Evolutionary conservation across 2,113 vertebrate genomes (phyloP).

Genomic region (Neotragus moschatus): DNA sequence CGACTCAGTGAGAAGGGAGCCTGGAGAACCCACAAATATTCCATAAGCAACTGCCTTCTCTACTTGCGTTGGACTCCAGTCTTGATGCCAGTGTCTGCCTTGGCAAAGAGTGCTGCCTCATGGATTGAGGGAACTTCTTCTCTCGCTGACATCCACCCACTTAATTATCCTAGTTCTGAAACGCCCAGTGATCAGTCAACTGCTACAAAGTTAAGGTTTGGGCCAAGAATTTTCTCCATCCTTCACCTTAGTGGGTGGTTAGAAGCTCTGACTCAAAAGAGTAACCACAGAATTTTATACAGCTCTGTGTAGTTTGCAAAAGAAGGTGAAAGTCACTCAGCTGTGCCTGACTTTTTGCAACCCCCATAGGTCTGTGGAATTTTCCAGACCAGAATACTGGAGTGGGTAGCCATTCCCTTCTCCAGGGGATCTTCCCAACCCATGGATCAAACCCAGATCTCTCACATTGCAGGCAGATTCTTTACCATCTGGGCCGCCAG

Average conservation of each 20-base stretch:
- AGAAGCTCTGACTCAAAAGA: background rate
- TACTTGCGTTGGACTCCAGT: background rate
- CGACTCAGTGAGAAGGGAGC: background rate
- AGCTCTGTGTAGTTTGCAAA: background rate
- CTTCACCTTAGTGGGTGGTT: background rate
- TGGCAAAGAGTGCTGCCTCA: background rate
- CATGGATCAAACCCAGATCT: background rate
- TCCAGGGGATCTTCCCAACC: background rate
- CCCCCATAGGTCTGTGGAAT: background rate
- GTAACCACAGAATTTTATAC: background rate
- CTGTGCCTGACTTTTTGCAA: background rate
- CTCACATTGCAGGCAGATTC: background rate
- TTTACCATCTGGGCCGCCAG: background rate
- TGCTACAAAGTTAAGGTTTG: background rate
- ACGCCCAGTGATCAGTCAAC: background rate
- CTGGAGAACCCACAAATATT: background rate
- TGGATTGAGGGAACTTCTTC: background rate
- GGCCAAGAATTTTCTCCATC: background rate
- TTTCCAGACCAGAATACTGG: background rate
- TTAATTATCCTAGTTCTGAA: background rate
- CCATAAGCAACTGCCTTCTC: background rate
- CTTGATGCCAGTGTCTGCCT: background rate
- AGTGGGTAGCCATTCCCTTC: background rate
- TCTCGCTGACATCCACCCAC: background rate
- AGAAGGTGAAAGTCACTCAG: background rate